Percentiles rank a stretch among this genome's conserved stretches.
Conservation (phyloP, 1,140 invertebrate genomes). For the Geopemphigus sp. region DNA sequence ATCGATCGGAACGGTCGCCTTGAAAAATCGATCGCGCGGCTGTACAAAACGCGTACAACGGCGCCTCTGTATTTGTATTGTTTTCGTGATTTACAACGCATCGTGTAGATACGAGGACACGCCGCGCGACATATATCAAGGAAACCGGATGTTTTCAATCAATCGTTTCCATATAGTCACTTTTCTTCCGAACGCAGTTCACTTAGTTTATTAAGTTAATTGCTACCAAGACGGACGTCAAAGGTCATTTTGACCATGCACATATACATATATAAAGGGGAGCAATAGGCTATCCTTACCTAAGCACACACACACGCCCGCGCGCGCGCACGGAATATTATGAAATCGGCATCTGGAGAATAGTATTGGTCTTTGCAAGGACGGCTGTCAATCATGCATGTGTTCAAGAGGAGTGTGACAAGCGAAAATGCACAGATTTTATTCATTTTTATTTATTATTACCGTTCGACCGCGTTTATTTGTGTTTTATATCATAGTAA, state of each 20-base stretch:
- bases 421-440: constrained; percentile 9
- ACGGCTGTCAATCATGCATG: constrained; percentile 28
- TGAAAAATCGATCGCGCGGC: no score
- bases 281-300: neutral
- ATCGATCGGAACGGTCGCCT: no score
- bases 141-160: constrained; percentile 41
- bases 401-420: constrained; percentile 9
- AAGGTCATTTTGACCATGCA: no score
- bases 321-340: neutral
- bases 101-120: neutral
- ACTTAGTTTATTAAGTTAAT: constrained; percentile 40
- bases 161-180: constrained; percentile 1
- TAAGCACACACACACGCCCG: neutral
- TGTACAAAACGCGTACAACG: no score
- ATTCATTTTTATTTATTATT: no score
- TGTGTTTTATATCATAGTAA: no score
- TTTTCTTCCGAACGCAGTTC: constrained; percentile 22
- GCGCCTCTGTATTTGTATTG: neutral
- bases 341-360: constrained; percentile 3
- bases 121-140: neutral
- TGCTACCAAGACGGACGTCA: constrained; percentile 16
- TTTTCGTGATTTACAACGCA: neutral
- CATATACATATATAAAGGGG: no score
- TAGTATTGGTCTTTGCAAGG: constrained; percentile 14
- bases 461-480: no score